Conservation (phyloP, 2,113 vertebrate genomes). For the Carettochelys insculpta region DNA sequence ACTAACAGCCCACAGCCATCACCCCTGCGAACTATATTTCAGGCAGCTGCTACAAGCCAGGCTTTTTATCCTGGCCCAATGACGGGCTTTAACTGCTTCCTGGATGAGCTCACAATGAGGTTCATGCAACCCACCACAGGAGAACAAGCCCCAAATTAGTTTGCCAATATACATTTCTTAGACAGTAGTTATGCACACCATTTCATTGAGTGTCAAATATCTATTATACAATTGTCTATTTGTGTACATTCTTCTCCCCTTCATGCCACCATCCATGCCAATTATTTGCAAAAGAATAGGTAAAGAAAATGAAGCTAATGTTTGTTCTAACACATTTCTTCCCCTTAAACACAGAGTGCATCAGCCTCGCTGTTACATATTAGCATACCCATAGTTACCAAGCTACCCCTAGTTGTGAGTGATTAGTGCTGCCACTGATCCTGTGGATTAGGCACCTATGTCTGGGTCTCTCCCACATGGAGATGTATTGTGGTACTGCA, state of each 20-base stretch:
- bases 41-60: not conserved
- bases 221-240: not conserved
- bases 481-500: not conserved
- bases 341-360: not conserved
- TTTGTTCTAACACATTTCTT: not conserved
- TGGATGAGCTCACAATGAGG: not conserved
- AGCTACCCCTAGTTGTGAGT: not conserved
- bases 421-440: not conserved
- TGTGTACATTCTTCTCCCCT: not conserved
- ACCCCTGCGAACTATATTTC: not conserved
- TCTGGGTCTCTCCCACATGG: not conserved
- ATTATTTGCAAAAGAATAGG: not conserved
- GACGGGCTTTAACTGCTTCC: not conserved
- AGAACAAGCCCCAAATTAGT: not conserved
- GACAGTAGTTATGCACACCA: not conserved
- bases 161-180: not conserved
- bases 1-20: not conserved
- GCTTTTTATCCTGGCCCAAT: not conserved
- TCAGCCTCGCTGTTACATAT: not conserved
- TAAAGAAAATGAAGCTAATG: no score
- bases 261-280: not conserved
- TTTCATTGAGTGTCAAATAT: not conserved
- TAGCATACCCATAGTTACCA: not conserved
- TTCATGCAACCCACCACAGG: not conserved
- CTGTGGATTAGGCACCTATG: not conserved